These are phyloP conservation scores for Drosophila ezoana DNA, from an alignment of 2,888 invertebrate genomes.

Conservation along the genomic window DNA sequence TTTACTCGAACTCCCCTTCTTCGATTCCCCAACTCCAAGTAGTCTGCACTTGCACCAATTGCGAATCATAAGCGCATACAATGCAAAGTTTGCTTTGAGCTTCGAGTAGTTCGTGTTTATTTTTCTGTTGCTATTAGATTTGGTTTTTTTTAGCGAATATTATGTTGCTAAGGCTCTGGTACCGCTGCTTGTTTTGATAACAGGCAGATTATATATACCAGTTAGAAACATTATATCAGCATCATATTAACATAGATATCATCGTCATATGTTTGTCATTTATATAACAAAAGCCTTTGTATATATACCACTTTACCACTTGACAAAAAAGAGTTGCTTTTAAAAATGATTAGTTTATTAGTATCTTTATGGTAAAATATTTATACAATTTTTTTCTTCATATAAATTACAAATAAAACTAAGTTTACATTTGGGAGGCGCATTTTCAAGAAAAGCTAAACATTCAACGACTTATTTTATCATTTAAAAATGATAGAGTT, in stretches of 20 bases:
- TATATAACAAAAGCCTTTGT: neutral
- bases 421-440: no score
- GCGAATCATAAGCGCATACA: constrained; percentile 13
- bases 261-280: neutral
- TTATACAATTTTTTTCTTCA: no score
- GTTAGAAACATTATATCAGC: neutral
- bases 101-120: neutral
- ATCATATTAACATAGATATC: neutral
- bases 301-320: no score
- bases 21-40: neutral
- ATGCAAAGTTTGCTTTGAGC: neutral
- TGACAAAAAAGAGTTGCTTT: no score
- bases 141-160: neutral
- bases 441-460: no score
- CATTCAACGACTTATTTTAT: no score
- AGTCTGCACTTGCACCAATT: neutral
- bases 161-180: neutral
- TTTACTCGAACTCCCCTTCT: neutral
- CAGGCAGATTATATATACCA: neutral
- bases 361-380: no score
- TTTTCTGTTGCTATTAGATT: neutral
- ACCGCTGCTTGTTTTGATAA: neutral
- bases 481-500: no score
- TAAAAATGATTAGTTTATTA: no score
- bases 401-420: no score